Percentiles rank a stretch among this genome's conserved stretches.
phyloP scores from a whole-genome alignment of 2,797 vertebrate species.

The Coilia nasus region DNA sequence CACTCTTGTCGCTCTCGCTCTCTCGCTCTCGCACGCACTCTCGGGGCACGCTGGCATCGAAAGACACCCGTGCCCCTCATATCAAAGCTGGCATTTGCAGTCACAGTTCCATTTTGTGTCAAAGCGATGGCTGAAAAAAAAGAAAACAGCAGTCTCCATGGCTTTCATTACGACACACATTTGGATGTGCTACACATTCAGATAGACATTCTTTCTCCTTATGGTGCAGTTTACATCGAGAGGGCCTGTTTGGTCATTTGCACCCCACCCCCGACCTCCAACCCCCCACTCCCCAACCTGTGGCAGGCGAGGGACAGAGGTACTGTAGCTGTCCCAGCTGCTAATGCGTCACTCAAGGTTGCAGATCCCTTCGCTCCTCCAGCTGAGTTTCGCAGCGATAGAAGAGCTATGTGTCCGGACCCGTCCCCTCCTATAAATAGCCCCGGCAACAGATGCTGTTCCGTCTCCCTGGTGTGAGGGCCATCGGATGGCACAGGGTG shows the following conservation, averaged over 20 bases:
- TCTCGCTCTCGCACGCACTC: neutral
- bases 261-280: neutral
- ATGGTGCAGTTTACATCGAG: neutral
- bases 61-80: neutral
- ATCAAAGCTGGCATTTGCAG: neutral
- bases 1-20: conserved; percentile 55
- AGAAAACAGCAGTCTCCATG: neutral
- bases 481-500: conserved; percentile 50
- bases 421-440: conserved; percentile 72
- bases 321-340: conserved; percentile 52
- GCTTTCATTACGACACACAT: neutral
- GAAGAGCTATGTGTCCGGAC: conserved; percentile 67
- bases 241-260: neutral
- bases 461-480: conserved; percentile 31
- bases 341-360: conserved; percentile 64
- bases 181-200: neutral
- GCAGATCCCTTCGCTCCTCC: conserved; percentile 53
- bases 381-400: conserved; percentile 69
- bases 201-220: neutral
- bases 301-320: neutral
- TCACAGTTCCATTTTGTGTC: neutral
- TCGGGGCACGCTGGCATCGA: neutral
- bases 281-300: too few species aligned
- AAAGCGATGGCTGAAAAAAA: neutral
- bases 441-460: conserved; percentile 72